Percentiles rank a stretch among this genome's conserved stretches.
These are phyloP conservation scores for Procavia capensis DNA, from an alignment of 2,113 vertebrate species.

Conservation along the genomic window DNA sequence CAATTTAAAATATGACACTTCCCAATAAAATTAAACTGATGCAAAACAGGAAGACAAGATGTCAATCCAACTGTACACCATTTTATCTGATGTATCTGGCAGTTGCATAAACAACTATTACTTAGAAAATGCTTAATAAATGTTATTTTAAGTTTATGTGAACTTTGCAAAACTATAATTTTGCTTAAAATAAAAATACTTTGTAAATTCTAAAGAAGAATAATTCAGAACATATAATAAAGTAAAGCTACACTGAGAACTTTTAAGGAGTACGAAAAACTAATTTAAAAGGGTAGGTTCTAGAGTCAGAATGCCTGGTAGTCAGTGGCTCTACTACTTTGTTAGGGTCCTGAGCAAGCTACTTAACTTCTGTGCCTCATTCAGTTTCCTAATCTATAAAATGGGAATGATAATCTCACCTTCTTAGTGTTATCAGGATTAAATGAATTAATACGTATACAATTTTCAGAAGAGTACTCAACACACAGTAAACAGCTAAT, in stretches of 20 bases:
- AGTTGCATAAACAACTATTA: constrained; percentile 1
- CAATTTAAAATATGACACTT: constrained; percentile 53
- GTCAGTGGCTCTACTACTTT: not conserved
- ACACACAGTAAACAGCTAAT: not conserved
- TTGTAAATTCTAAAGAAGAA: constrained; percentile 28
- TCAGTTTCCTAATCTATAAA: constrained; percentile 39
- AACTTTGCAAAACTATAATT: not conserved
- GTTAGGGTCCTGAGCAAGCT: not conserved
- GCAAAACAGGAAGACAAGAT: not conserved
- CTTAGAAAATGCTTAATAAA: constrained; percentile 22
- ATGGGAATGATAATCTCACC: not conserved
- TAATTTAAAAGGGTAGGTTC: not conserved
- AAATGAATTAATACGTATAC: not conserved
- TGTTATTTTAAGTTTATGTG: not conserved
- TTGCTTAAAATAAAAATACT: constrained; percentile 37
- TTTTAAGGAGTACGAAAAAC: not conserved
- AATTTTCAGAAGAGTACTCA: constrained; percentile 14
- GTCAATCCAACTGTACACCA: not conserved
- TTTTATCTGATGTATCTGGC: constrained; percentile 24
- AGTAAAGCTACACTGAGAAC: not conserved
- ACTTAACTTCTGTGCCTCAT: constrained; percentile 26
- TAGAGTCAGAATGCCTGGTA: not conserved
- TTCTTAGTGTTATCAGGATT: not conserved
- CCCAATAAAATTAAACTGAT: constrained; percentile 30
- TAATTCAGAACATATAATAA: constrained; percentile 29